phyloP scores from a whole-genome alignment of 2,888 invertebrate genomes.

The Amblyjoppa fuscipennis region DNA sequence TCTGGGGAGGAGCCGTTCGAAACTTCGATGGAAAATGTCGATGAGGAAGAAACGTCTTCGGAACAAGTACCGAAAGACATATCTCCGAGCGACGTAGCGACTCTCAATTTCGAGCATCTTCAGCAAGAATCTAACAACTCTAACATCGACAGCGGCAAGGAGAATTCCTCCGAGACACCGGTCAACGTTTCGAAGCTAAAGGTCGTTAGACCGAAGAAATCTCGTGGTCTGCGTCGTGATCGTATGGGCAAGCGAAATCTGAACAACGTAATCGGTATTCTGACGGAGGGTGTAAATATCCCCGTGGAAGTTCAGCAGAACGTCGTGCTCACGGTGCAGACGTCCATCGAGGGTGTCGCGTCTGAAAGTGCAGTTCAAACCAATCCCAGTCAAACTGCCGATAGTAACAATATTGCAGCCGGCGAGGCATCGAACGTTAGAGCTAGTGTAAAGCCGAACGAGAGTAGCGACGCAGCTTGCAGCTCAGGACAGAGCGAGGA shows the following conservation, averaged over 20 bases:
- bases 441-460: slow-evolving; percentile 63
- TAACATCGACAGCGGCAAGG: slow-evolving; percentile 83
- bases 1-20: neutral
- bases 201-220: slow-evolving; percentile 80
- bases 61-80: slow-evolving; percentile 13
- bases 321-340: slow-evolving; percentile 81
- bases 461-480: slow-evolving; percentile 57
- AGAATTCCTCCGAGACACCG: slow-evolving; percentile 80
- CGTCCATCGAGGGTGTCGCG: slow-evolving; percentile 74
- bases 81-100: slow-evolving; percentile 64
- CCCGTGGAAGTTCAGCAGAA: slow-evolving; percentile 80
- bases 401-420: slow-evolving; percentile 56
- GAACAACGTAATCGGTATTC: slow-evolving; percentile 82
- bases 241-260: slow-evolving; percentile 76
- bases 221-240: slow-evolving; percentile 78
- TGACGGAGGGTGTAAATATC: slow-evolving; percentile 83
- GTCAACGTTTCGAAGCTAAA: slow-evolving; percentile 78
- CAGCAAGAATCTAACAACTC: slow-evolving; percentile 82
- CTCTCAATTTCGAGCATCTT: slow-evolving; percentile 76
- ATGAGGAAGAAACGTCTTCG: neutral
- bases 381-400: slow-evolving; percentile 61
- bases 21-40: slow-evolving; percentile 22
- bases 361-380: slow-evolving; percentile 70
- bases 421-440: slow-evolving; percentile 49
- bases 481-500: slow-evolving; percentile 49